These are phyloP conservation scores for Bombyx huttoni DNA, from an alignment of 2,888 invertebrate species.

Conservation along the genomic window DNA sequence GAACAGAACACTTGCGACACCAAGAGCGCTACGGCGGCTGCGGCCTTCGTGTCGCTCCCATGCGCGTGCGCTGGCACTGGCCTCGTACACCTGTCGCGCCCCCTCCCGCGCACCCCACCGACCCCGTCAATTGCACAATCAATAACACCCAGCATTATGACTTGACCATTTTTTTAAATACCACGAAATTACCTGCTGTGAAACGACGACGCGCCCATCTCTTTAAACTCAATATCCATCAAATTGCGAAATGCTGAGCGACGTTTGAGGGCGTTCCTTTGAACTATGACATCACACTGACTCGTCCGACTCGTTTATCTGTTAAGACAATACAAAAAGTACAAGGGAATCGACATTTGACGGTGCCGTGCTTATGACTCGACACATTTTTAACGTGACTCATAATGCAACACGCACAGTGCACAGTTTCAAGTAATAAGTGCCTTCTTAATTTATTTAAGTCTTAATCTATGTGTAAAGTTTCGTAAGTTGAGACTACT, in stretches of 20 bases:
- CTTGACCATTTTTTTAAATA: conserved; percentile 40
- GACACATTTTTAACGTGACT: conserved; percentile 42
- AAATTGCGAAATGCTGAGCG: conserved; percentile 40
- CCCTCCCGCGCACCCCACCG: conserved; percentile 19
- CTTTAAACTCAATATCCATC: conserved; percentile 23
- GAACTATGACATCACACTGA: conserved; percentile 54
- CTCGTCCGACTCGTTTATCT: conserved; percentile 12
- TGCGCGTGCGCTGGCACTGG: conserved; percentile 44
- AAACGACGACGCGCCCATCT: conserved; percentile 16
- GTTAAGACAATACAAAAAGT: conserved; percentile 56
- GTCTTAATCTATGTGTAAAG: background rate
- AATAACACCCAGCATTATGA: conserved; percentile 33
- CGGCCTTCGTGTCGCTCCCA: conserved; percentile 53
- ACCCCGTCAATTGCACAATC: conserved; percentile 35
- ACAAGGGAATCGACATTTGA: conserved; percentile 55
- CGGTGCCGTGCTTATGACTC: conserved; percentile 37
- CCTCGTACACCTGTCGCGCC: conserved; percentile 55
- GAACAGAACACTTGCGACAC: conserved; percentile 34
- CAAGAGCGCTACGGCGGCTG: conserved; percentile 30
- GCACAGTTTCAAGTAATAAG: conserved; percentile 24
- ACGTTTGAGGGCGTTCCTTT: conserved; percentile 41
- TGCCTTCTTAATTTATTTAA: background rate
- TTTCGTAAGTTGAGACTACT: background rate
- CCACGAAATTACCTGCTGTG: conserved; percentile 22
- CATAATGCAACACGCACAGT: conserved; percentile 46